phyloP scores from a whole-genome alignment of 2,888 invertebrate species.

The Drosophila mayaguana region DNA sequence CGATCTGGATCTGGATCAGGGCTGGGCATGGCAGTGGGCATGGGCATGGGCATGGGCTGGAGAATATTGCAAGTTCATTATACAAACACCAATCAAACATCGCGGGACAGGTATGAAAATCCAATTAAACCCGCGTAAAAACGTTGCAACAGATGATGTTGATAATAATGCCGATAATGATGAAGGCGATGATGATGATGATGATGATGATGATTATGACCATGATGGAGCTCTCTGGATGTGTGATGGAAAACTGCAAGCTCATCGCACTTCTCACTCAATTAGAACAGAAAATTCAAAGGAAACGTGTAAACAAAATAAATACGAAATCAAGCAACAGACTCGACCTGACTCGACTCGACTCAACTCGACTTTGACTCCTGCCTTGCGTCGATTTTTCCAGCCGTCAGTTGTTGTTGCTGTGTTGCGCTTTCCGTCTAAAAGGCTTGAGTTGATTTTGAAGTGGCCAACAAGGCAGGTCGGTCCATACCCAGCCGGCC shows the following conservation, averaged over 20 bases:
- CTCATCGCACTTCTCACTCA: constrained; percentile 77
- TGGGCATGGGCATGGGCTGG: constrained; percentile 3
- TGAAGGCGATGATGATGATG: constrained; percentile 38
- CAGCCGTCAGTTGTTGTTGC: constrained; percentile 22
- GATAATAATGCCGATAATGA: constrained; percentile 33
- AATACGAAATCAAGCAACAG: constrained; percentile 65
- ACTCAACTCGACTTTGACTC: constrained; percentile 26
- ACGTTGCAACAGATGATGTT: constrained; percentile 58
- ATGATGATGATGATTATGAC: constrained; percentile 45
- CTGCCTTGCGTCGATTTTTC: constrained; percentile 73
- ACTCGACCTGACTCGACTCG: constrained; percentile 22
- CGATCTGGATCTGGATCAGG: constrained; percentile 15
- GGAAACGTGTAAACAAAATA: constrained; percentile 78
- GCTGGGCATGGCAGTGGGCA: constrained; percentile 3
- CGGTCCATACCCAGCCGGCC: constrained; percentile 40
- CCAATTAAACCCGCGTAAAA: constrained; percentile 77
- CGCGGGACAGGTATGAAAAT: constrained; percentile 74
- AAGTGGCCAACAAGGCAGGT: constrained; percentile 63
- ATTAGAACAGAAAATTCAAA: constrained; percentile 81
- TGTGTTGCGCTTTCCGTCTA: constrained; percentile 65
- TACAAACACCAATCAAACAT: constrained; percentile 79
- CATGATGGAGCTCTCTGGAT: constrained; percentile 36
- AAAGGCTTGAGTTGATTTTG: constrained; percentile 74
- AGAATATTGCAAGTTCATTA: constrained; percentile 81
- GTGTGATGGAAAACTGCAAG: constrained; percentile 71